Conservation (phyloP, 2,113 vertebrate species). For the Scophthalmus maximus region DNA sequence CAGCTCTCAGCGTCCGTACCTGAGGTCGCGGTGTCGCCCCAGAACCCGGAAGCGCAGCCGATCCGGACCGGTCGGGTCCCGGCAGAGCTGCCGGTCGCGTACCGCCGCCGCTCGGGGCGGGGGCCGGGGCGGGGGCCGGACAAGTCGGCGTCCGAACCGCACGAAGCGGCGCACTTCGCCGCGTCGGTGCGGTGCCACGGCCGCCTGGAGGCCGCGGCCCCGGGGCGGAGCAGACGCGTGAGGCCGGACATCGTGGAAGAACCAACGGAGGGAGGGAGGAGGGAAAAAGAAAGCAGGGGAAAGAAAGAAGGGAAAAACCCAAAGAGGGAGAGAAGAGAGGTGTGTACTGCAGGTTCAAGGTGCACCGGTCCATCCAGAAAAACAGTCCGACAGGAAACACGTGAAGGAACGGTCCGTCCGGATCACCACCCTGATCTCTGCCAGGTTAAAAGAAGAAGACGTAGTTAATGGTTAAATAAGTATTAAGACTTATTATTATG, state of each 20-base stretch:
- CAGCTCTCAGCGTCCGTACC: slow-evolving; percentile 74
- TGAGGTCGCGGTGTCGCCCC: slow-evolving; percentile 85
- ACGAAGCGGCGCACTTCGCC: neutral
- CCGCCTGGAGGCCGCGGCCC: fast-evolving
- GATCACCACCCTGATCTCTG: too few relatives aligned
- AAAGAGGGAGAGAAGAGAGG: too few relatives aligned
- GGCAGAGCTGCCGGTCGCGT: too few relatives aligned
- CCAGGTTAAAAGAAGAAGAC: too few relatives aligned
- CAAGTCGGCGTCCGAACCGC: neutral
- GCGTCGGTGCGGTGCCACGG: neutral
- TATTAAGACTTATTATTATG: too few relatives aligned
- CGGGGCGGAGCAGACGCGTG: neutral
- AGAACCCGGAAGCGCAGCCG: slow-evolving; percentile 87
- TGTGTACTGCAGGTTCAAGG: slow-evolving; percentile 52
- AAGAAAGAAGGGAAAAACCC: too few relatives aligned
- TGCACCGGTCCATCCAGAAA: slow-evolving; percentile 28
- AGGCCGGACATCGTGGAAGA: slow-evolving; percentile 7
- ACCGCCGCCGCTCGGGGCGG: too few relatives aligned
- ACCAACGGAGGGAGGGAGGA: neutral
- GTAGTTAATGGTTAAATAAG: too few relatives aligned
- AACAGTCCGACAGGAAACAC: slow-evolving; percentile 60
- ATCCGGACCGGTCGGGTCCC: slow-evolving; percentile 70
- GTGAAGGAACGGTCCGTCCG: neutral
- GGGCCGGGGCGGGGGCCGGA: neutral
- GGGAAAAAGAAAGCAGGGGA: too few relatives aligned